Evolutionary conservation across 2,797 vertebrate genomes (phyloP).

Genomic region (Menidia menidia): DNA sequence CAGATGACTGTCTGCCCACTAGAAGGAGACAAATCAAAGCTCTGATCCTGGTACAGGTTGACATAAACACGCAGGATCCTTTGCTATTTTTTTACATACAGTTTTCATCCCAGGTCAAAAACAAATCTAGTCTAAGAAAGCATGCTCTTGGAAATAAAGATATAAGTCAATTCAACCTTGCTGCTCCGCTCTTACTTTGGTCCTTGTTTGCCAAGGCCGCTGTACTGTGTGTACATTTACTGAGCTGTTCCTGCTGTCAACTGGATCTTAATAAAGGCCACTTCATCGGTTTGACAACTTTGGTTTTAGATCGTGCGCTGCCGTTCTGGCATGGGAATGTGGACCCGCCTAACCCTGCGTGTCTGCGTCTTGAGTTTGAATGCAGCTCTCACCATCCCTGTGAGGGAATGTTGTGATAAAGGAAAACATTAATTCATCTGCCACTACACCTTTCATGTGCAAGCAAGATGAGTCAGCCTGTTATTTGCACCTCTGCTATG

Average conservation of each 20-base stretch:
- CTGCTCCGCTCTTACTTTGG: conserved; percentile 27
- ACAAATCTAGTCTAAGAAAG: conserved; percentile 30
- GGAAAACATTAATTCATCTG: conserved; percentile 53
- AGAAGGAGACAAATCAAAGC: conserved; percentile 68
- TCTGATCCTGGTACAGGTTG: conserved; percentile 20
- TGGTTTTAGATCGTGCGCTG: conserved; percentile 48
- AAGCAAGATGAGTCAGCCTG: conserved; percentile 54
- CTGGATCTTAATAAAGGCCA: conserved; percentile 57
- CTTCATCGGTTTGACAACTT: conserved; percentile 52
- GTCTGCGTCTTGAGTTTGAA: conserved; percentile 29
- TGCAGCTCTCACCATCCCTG: conserved; percentile 59
- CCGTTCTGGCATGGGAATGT: conserved; percentile 61
- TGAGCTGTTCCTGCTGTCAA: conserved; percentile 36
- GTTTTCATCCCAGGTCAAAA: conserved; percentile 32
- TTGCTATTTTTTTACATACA: conserved; percentile 26
- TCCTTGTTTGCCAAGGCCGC: conserved; percentile 17
- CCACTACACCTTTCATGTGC: conserved; percentile 49
- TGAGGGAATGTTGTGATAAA: conserved; percentile 64
- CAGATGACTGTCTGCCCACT: conserved; percentile 49
- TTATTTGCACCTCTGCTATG: conserved; percentile 47
- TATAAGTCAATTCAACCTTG: conserved; percentile 18
- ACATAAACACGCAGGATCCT: conserved; percentile 10
- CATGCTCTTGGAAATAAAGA: conserved; percentile 19
- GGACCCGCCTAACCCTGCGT: conserved; percentile 63
- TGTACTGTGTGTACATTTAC: conserved; percentile 35